Percentiles rank a stretch among this genome's conserved stretches.
Evolutionary conservation across 2,888 invertebrate genomes (phyloP).

Genomic region (Ophion slaviceki): DNA sequence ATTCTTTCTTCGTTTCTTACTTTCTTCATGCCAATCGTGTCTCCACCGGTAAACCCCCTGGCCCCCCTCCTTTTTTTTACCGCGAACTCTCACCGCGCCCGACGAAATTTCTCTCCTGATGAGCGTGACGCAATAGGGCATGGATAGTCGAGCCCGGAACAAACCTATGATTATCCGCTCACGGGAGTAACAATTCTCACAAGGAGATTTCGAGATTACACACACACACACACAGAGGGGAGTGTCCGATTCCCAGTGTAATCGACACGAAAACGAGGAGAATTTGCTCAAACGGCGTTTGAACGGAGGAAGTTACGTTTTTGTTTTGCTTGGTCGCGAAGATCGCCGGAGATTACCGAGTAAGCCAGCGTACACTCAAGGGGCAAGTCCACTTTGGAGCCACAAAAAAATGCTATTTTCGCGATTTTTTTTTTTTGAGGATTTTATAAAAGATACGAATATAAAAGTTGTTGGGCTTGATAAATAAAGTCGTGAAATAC

Average conservation of each 20-base stretch:
- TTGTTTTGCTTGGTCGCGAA: not conserved
- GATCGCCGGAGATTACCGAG: not conserved
- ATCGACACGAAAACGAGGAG: not conserved
- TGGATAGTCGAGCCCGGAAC: slow-evolving; percentile 29
- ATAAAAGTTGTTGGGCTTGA: too few relatives aligned
- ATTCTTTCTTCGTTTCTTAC: slow-evolving; percentile 45
- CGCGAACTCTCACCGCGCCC: slow-evolving; percentile 49
- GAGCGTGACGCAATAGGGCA: slow-evolving; percentile 58
- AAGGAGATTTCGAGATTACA: slow-evolving; percentile 6
- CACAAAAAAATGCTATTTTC: too few relatives aligned
- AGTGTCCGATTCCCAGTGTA: not conserved
- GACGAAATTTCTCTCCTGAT: slow-evolving; percentile 59
- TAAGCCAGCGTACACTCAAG: too few relatives aligned
- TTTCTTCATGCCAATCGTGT: slow-evolving; percentile 31
- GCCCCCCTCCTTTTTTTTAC: slow-evolving; percentile 4
- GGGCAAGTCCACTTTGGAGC: too few relatives aligned
- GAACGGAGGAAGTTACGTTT: not conserved
- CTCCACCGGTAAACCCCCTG: not conserved
- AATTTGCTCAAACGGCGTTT: not conserved
- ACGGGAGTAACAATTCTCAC: slow-evolving; percentile 26
- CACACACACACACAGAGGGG: not conserved
- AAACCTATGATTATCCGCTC: slow-evolving; percentile 50
- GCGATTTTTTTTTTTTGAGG: too few relatives aligned
- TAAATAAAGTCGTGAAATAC: too few relatives aligned
- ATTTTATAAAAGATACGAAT: too few relatives aligned